These are phyloP conservation scores for Paradoxurus hermaphroditus DNA, from an alignment of 2,113 vertebrate species.

Conservation along the genomic window DNA sequence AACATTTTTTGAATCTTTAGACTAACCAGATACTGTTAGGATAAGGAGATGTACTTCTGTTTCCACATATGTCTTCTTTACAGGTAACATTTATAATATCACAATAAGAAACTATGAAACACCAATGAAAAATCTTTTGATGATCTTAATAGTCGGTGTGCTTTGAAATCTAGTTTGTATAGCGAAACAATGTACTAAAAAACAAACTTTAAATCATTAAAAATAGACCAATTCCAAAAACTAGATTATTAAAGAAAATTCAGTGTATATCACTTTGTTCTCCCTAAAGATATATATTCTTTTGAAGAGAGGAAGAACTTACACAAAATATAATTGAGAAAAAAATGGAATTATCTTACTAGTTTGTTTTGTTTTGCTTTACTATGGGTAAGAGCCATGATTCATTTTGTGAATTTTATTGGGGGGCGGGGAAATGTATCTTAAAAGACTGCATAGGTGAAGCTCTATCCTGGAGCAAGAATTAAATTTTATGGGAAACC, in stretches of 20 bases:
- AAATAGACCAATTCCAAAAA: not conserved
- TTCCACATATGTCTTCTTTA: not conserved
- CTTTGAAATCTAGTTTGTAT: not conserved
- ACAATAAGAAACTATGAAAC: not conserved
- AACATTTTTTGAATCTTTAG: not conserved
- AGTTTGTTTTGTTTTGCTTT: slow-evolving; percentile 25
- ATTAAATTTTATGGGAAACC: slow-evolving; percentile 12
- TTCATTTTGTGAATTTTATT: not conserved
- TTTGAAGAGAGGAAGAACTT: not conserved
- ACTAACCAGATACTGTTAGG: not conserved
- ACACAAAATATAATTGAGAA: slow-evolving; percentile 2
- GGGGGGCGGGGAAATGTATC: not conserved
- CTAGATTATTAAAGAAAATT: not conserved
- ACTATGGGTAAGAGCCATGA: not conserved
- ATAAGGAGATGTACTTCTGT: not conserved
- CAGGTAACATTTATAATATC: not conserved
- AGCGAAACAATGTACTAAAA: not conserved
- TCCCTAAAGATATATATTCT: not conserved
- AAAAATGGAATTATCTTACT: not conserved
- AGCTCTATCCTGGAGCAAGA: slow-evolving; percentile 33
- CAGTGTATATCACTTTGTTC: not conserved
- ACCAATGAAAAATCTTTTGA: not conserved
- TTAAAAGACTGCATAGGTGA: not conserved
- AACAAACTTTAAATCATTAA: slow-evolving; percentile 13
- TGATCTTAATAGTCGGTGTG: not conserved